These are phyloP conservation scores for Eurois occulta DNA, from an alignment of 2,888 invertebrate genomes.

Conservation along the genomic window DNA sequence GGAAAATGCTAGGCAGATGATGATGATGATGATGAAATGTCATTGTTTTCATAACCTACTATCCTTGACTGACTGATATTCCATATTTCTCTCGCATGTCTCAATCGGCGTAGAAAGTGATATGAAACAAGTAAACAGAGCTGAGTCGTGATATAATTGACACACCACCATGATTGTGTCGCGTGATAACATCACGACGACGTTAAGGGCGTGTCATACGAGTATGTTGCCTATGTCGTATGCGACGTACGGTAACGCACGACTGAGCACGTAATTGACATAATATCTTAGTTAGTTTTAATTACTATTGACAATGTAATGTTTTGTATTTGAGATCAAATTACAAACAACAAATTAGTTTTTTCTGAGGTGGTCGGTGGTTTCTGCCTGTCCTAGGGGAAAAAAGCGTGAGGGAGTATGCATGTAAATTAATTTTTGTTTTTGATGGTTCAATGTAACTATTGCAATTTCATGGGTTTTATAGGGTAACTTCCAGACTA, in stretches of 20 bases:
- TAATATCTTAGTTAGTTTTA: neutral
- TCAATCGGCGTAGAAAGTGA: conserved; percentile 52
- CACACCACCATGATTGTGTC: conserved; percentile 36
- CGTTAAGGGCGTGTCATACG: conserved; percentile 28
- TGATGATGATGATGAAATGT: no score
- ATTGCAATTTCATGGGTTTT: no score
- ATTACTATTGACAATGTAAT: neutral
- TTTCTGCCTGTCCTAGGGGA: no score
- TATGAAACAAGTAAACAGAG: conserved; percentile 33
- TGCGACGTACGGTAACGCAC: conserved; percentile 31
- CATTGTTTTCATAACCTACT: no score
- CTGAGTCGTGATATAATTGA: conserved; percentile 46
- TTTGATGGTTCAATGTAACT: no score
- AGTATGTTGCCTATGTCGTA: neutral
- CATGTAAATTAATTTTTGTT: no score
- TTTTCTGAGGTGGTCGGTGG: neutral
- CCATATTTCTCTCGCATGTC: neutral
- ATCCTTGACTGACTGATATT: conserved; percentile 35
- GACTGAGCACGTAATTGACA: conserved; percentile 38
- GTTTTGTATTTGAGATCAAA: neutral
- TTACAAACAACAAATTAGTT: neutral
- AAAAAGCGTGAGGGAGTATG: no score
- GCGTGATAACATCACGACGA: conserved; percentile 27
- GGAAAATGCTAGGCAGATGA: no score
- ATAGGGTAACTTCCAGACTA: no score